Evolutionary conservation across 35 echinoderm and acorn worm species (phyloP).

Genomic region (Ptychodera flava): DNA sequence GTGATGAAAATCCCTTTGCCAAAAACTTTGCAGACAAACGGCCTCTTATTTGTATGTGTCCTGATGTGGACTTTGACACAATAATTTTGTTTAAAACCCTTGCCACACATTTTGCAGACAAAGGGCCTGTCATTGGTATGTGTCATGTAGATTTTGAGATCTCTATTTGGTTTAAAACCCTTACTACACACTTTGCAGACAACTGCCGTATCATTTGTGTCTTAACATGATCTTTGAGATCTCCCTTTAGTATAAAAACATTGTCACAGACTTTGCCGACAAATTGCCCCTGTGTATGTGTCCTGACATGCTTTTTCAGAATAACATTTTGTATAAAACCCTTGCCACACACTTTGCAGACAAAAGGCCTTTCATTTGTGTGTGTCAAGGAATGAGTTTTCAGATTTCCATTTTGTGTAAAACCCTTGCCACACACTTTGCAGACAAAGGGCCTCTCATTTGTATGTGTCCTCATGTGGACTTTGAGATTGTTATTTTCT

Average conservation of each 20-base stretch:
- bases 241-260: background rate
- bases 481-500: background rate
- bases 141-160: conserved; percentile 3
- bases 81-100: background rate
- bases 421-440: background rate
- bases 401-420: background rate
- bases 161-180: background rate
- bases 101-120: background rate
- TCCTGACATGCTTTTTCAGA: background rate
- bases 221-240: background rate
- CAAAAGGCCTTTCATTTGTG: background rate
- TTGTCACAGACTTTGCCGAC: background rate
- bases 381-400: background rate
- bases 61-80: background rate
- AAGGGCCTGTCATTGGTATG: background rate
- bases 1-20: too few relatives aligned
- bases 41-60: background rate
- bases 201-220: background rate
- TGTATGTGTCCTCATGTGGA: background rate
- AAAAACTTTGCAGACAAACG: background rate
- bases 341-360: background rate
- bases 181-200: background rate
- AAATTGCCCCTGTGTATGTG: background rate
- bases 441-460: background rate
- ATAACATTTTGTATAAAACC: background rate